A percentile compares a stretch with the other conserved stretches of the same genome.
Evolutionary conservation across 2,888 invertebrate genomes (phyloP).

Genomic region (Pediacus dermestoides): DNA sequence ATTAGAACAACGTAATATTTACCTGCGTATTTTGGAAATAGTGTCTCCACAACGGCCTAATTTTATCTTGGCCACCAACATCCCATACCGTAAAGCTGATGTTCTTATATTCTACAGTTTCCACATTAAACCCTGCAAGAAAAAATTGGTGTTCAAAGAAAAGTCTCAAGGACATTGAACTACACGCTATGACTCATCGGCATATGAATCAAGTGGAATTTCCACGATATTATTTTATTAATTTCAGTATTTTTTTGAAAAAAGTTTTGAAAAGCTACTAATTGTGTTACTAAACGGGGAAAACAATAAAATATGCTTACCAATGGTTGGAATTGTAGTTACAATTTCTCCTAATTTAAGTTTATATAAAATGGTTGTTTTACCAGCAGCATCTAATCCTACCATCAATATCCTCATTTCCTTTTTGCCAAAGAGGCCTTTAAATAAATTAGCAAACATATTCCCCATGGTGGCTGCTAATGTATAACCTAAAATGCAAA

Average conservation of each 20-base stretch:
- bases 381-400: conserved; percentile 98
- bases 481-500: conserved; percentile 37
- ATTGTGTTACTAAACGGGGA: neutral
- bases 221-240: no score
- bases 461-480: conserved; percentile 85
- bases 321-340: conserved; percentile 99
- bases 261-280: no score
- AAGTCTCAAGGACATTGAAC: conserved; percentile 25
- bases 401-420: conserved; percentile 99
- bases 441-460: conserved; percentile 95
- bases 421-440: conserved; percentile 99
- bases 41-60: conserved; percentile 96
- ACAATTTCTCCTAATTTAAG: conserved; percentile 99
- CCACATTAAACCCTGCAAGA: conserved; percentile 88
- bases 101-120: conserved; percentile 99
- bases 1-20: conserved; percentile 22
- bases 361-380: conserved; percentile 99
- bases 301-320: conserved; percentile 58
- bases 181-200: conserved; percentile 18
- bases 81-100: conserved; percentile 99
- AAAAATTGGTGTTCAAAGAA: conserved; percentile 10
- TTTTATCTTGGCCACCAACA: conserved; percentile 97
- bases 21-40: conserved; percentile 98
- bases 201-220: conserved; percentile 3
- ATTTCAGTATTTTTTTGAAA: no score